Conservation (phyloP, 2,797 vertebrate genomes). For the Sus cebifrons region DNA sequence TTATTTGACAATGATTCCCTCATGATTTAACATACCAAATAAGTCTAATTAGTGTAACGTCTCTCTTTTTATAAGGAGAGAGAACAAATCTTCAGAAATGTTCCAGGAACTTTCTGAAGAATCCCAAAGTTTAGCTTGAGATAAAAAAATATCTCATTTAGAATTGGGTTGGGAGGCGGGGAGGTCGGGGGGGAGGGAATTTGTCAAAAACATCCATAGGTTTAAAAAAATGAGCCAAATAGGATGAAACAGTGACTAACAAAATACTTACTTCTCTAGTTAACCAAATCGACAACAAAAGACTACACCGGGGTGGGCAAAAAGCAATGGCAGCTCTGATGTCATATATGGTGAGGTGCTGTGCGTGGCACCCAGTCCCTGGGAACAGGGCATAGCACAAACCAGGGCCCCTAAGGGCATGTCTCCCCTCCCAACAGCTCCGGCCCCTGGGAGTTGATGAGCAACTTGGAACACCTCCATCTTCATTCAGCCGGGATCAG, state of each 20-base stretch:
- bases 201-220: not conserved
- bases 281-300: not conserved
- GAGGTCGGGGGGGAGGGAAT: fast-evolving
- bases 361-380: not conserved
- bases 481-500: not conserved
- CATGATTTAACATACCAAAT: not conserved
- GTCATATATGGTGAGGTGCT: not conserved
- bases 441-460: too few species aligned
- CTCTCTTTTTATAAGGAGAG: not conserved
- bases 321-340: not conserved
- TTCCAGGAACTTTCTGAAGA: not conserved
- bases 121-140: not conserved
- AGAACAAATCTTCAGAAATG: not conserved
- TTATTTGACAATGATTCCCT: not conserved
- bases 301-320: not conserved
- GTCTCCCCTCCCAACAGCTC: not conserved
- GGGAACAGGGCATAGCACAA: not conserved
- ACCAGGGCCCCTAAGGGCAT: fast-evolving
- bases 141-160: not conserved
- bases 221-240: not conserved
- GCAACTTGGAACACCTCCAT: too few species aligned
- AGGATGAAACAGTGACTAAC: not conserved
- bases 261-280: not conserved
- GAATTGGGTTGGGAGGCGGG: not conserved
- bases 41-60: not conserved